Evolutionary conservation across 2,797 vertebrate genomes (phyloP).

Genomic region (Chelon labrosus): DNA sequence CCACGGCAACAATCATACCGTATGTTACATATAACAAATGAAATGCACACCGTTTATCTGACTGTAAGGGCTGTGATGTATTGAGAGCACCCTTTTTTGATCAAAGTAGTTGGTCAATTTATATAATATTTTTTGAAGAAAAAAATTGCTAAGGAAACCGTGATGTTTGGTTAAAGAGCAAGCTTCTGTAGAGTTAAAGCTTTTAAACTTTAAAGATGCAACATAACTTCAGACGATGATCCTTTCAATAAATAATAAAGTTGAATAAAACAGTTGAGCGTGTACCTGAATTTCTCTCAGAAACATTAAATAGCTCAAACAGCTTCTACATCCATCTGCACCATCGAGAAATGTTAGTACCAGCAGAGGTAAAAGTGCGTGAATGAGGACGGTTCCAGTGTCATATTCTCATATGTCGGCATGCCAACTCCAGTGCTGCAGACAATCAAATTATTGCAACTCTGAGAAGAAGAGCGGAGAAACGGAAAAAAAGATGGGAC

Average conservation of each 20-base stretch:
- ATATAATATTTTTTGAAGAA: too few species aligned
- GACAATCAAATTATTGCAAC: slow-evolving; percentile 1
- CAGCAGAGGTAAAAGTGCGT: slow-evolving; percentile 38
- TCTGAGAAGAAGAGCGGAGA: not conserved
- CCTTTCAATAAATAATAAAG: slow-evolving; percentile 60
- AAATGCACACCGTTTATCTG: slow-evolving; percentile 3
- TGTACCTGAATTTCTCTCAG: slow-evolving; percentile 17
- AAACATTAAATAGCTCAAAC: slow-evolving; percentile 6
- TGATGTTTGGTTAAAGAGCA: slow-evolving; percentile 1
- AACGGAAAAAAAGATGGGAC: slow-evolving; percentile 19
- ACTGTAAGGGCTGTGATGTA: slow-evolving; percentile 8
- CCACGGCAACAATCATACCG: slow-evolving; percentile 40
- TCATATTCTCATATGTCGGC: slow-evolving; percentile 29
- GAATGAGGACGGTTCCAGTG: slow-evolving; percentile 39
- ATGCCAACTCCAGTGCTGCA: slow-evolving; percentile 48
- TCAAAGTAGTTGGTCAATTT: not conserved
- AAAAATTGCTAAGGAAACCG: too few species aligned
- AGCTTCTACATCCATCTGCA: slow-evolving; percentile 1
- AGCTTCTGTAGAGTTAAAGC: slow-evolving; percentile 7
- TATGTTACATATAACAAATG: slow-evolving; percentile 19
- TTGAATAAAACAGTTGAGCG: slow-evolving; percentile 42
- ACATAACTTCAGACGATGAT: slow-evolving; percentile 8
- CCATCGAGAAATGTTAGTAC: slow-evolving; percentile 37
- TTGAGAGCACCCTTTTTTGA: not conserved
- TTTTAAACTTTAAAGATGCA: not conserved